Evolutionary conservation across 2,888 invertebrate species (phyloP).

Genomic region (Caradrina clavipalpis): DNA sequence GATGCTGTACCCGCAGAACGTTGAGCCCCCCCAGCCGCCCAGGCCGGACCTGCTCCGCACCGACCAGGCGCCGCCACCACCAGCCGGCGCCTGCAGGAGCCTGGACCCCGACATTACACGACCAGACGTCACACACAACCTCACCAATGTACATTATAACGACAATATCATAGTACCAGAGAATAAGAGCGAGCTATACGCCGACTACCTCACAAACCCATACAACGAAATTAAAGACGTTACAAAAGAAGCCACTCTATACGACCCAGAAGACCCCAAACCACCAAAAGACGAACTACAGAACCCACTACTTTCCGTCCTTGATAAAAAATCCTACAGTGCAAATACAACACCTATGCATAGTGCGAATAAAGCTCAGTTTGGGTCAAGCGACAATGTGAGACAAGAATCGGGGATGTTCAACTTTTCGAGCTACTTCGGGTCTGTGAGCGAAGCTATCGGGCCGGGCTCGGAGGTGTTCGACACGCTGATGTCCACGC

Average conservation of each 20-base stretch:
- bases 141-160: constrained; percentile 54
- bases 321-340: constrained; percentile 82
- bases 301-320: constrained; percentile 65
- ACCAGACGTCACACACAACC: constrained; percentile 48
- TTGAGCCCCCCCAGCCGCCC: constrained; percentile 25
- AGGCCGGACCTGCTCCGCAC: constrained; percentile 50
- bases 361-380: constrained; percentile 80
- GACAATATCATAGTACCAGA: constrained; percentile 58
- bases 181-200: constrained; percentile 83
- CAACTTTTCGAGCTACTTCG: constrained; percentile 93
- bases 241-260: constrained; percentile 76
- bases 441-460: constrained; percentile 78
- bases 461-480: constrained; percentile 92
- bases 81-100: constrained; percentile 27
- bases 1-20: constrained; percentile 78
- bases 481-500: constrained; percentile 82
- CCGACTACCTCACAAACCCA: constrained; percentile 91
- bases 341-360: constrained; percentile 86
- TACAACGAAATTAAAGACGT: constrained; percentile 85
- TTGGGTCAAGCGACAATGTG: constrained; percentile 86
- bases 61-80: constrained; percentile 31
- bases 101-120: constrained; percentile 34
- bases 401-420: constrained; percentile 87
- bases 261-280: constrained; percentile 75
- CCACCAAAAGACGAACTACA: constrained; percentile 56